Evolutionary conservation across 2,888 invertebrate species (phyloP), one percentile per base, ranked within the genome.

Genomic region (Charanyca ferruginea): DNA sequence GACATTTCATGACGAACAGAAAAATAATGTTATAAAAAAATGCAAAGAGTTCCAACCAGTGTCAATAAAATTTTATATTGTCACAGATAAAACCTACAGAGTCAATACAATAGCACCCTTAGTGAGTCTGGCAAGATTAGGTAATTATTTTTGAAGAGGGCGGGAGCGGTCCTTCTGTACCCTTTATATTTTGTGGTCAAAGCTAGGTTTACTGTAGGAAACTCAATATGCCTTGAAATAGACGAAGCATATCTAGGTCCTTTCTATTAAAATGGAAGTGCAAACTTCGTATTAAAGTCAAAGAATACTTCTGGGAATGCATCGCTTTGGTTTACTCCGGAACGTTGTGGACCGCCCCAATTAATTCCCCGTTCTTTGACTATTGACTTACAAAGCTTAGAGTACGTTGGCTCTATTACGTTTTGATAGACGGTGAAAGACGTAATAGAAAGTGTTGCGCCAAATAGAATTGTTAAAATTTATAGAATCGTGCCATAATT

Each of bases 181-280:
- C n/a, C n/a, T n/a, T n/a, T n/a, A n/a, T n/a, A n/a, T n/a, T n/a
- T n/a, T n/a, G n/a, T n/a, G n/a, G n/a, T n/a, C n/a, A n/a, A n/a
- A n/a, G 18, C 2, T 18, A 7, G 1, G 25, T 8, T 45, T 20
- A 42, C 22, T 8, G 7, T 6, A 18, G 4, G 4, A 45, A 45
- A 45, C 9, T 62, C 28, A 67, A 67, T 9, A 45, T 1, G 16
- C 3, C 2, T 32, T 45, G 20, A 32, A 61, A 28, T 32, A 41
- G 38, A 38, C 7, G 2, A 8, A 45, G 45, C n/a, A 13, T 61
- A 45, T 7, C 9, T 11, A 25, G 11, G 25, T 22, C 25, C 13
- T 0, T 38, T n/a, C 13, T n/a, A 23, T n/a, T 20, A 11, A 67
- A 72, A 47, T 23, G 8, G 5, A 45, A 23, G 28, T 16, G 45